Evolutionary conservation across 2,888 invertebrate species (phyloP), one percentile per base, ranked within the genome.

Genomic region (Leucoma salicis): DNA sequence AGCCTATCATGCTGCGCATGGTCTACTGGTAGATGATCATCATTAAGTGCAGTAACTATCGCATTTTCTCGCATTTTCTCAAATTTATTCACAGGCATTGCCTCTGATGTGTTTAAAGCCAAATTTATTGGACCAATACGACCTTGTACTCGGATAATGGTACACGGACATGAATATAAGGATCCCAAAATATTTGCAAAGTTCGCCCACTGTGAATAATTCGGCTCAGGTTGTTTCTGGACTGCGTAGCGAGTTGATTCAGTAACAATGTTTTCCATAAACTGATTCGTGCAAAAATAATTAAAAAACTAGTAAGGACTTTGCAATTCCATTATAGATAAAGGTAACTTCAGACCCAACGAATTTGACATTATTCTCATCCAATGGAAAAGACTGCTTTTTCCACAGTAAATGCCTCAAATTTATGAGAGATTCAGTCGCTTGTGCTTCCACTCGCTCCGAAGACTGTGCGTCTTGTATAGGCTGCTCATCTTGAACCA

Each of bases 121-220:
- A 16, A 13, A 14, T 10, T 29, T 36, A 12, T 14, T 29, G 25
- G n/a, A n/a, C n/a, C n/a, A n/a, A n/a, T n/a, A n/a, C n/a, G n/a
- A n/a, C n/a, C n/a, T n/a, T n/a, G n/a, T 18, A 42, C 53, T 58
- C 10, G 54, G 52, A 24, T 56, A 44, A 24, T 56, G 46, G 41
- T 55, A 50, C 3, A 67, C 43, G 11, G 64, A 60, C 52, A 58
- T 61, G 35, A 55, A 25, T 8, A 25, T 25, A 3, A 25, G 10
- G n/a, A 62, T 32, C 3, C 38, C 35, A 8, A 36, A 31, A 43
- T 43, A 43, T 31, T 38, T 38, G 5, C 42, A 29, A 1, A 38
- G 28, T 13, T 43, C 37, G 0, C 10, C n/a, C 15, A 24, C 8
- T 33, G 42, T 38, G 6, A 42, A 14, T 4, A 15, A 11, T 29